Evolutionary conservation across 2,797 vertebrate genomes (phyloP), one percentile per base, ranked within the genome.

Genomic region (Bradypus variegatus): DNA sequence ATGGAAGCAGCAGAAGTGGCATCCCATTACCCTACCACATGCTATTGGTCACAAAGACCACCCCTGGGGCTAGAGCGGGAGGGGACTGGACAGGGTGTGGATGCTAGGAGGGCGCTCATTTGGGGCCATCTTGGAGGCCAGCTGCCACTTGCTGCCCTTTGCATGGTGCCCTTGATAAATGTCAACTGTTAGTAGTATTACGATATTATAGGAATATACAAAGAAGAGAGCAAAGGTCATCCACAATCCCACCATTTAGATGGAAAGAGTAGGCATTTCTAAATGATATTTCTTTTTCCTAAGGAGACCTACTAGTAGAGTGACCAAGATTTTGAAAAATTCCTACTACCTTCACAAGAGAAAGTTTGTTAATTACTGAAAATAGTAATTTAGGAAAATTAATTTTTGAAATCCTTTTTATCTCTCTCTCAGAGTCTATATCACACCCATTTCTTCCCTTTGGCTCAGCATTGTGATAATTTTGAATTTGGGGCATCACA

Each of bases 351-450:
- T 21, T n/a, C 60, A 72, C 4, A 90, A 94, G 72, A 88, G 48
- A 83, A 90, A 79, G 53, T 55, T 88, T 91, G 64, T 84, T 88
- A 84, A 81, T 91, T 91, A 91, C 50, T 94, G 58, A 88, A 45
- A 95, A 81, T 86, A 75, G 69, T 86, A n/a, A 62, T 21, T 88
- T 83, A 67, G 67, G 90, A 89, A 80, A 92, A 81, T 94, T 77
- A 83, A 81, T 60, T 73, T 91, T 69, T 41, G 36, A 50, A 11
- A 33, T 92, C 33, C 50, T 55, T 91, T 77, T 91, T 55, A 18
- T 18, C 33, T 64, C 33, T 86, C 38, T 75, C 27, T 41, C 55
- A 4, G 14, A 79, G 67, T 77, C 48, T 75, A 1, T 69, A 21
- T 79, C 60, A 86, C 64, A 65, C 62, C 60, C 19, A 75, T 86